Conservation (phyloP, 1,140 invertebrate species). For the Aphidius gifuensis region DNA sequence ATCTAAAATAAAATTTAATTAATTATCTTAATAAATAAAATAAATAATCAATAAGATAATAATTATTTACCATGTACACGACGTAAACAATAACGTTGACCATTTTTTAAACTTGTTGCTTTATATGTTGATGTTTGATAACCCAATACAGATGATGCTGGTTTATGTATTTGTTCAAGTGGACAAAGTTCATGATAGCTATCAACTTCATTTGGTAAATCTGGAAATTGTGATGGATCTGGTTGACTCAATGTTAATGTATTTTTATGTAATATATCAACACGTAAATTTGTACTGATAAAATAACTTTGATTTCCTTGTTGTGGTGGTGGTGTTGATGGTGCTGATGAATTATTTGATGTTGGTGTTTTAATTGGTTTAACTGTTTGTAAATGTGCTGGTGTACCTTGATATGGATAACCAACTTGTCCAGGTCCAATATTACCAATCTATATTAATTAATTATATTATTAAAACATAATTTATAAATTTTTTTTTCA, state of each 20-base stretch:
- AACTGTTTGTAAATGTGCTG: slow-evolving; percentile 59
- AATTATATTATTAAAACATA: not conserved
- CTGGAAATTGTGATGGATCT: slow-evolving; percentile 65
- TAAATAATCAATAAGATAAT: not conserved
- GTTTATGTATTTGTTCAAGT: slow-evolving; percentile 68
- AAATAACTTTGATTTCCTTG: slow-evolving; percentile 61
- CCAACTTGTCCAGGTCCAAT: slow-evolving; percentile 40
- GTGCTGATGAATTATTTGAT: slow-evolving; percentile 47
- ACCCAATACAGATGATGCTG: slow-evolving; percentile 63
- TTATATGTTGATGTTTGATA: slow-evolving; percentile 88
- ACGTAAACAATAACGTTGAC: slow-evolving; percentile 79
- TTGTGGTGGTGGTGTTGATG: slow-evolving; percentile 54
- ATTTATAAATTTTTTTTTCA: not conserved
- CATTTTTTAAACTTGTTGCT: slow-evolving; percentile 85
- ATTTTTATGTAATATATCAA: slow-evolving; percentile 76
- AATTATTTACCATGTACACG: slow-evolving; percentile 75
- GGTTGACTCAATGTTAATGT: slow-evolving; percentile 69
- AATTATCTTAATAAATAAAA: not conserved
- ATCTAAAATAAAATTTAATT: slow-evolving; percentile 50
- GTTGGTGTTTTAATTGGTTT: slow-evolving; percentile 52
- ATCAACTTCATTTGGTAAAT: slow-evolving; percentile 82
- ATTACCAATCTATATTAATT: slow-evolving; percentile 33
- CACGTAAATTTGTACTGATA: slow-evolving; percentile 70
- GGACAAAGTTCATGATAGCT: slow-evolving; percentile 87
- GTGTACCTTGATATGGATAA: slow-evolving; percentile 67